These are phyloP conservation scores for Eubucco bourcierii DNA, from an alignment of 2,113 vertebrate genomes.

Conservation along the genomic window DNA sequence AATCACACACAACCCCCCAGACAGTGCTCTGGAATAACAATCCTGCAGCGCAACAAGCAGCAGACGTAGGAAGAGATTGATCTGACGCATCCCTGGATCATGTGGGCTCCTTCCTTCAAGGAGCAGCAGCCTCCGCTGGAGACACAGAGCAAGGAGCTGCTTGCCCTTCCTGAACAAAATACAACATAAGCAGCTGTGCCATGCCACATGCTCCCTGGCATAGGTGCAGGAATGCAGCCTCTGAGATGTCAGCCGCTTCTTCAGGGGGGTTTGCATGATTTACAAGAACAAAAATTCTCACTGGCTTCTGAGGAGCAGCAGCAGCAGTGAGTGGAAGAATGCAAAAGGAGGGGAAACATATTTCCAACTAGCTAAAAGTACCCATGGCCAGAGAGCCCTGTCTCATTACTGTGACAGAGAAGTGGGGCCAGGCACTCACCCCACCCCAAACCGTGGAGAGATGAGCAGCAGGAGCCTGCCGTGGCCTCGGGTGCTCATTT, in stretches of 20 bases:
- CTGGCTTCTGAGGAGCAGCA: conserved; percentile 18
- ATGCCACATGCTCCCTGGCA: conserved; percentile 52
- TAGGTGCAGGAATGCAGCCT: conserved; percentile 56
- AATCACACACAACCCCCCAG: conserved; percentile 11
- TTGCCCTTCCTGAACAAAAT: conserved; percentile 50
- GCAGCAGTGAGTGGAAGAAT: not conserved
- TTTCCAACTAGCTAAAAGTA: not conserved
- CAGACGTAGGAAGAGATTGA: conserved; percentile 59
- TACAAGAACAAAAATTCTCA: not conserved
- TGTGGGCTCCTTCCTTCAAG: conserved; percentile 50
- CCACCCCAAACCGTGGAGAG: not conserved
- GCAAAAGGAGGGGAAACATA: not conserved
- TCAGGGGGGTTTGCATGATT: conserved; percentile 22
- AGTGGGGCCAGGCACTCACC: not conserved
- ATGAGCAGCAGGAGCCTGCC: not conserved
- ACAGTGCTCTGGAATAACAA: conserved; percentile 32
- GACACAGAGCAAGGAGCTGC: conserved; percentile 49
- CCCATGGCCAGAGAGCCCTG: not conserved
- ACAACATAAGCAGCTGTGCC: conserved; percentile 27
- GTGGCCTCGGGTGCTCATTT: not conserved
- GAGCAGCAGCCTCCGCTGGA: conserved; percentile 29
- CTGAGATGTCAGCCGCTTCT: conserved; percentile 49
- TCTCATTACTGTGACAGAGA: not conserved
- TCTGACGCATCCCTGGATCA: conserved; percentile 45
- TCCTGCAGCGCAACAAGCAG: conserved; percentile 37